phyloP scores from a whole-genome alignment of 2,888 invertebrate species.

The Drosophila merina region DNA sequence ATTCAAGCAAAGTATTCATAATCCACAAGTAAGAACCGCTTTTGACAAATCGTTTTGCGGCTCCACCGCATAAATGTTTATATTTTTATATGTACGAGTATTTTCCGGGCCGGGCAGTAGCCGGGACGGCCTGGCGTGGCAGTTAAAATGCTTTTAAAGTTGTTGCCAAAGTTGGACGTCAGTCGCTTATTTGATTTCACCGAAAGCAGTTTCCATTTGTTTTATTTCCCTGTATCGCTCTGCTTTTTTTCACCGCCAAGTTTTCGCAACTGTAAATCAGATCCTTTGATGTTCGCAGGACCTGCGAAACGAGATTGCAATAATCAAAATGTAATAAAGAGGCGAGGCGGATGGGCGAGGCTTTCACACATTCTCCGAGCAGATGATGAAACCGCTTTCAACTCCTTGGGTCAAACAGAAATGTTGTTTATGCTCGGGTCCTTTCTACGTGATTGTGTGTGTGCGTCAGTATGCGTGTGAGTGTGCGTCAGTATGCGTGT shows the following conservation, averaged over 20 bases:
- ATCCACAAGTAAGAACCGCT: slow-evolving; percentile 78
- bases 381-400: slow-evolving; percentile 32
- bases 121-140: slow-evolving; percentile 3
- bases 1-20: slow-evolving; percentile 82
- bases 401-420: slow-evolving; percentile 73
- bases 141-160: slow-evolving; percentile 53
- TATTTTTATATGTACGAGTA: slow-evolving; percentile 13
- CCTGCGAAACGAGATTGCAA: slow-evolving; percentile 62
- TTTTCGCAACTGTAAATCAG: slow-evolving; percentile 51
- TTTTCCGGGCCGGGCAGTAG: not conserved
- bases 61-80: slow-evolving; percentile 43
- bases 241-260: not conserved
- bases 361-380: slow-evolving; percentile 54
- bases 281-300: slow-evolving; percentile 41
- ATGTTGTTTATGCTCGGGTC: slow-evolving; percentile 69
- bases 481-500: not conserved
- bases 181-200: slow-evolving; percentile 45
- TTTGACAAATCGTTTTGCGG: slow-evolving; percentile 80
- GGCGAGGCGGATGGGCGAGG: slow-evolving; percentile 18
- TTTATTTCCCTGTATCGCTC: not conserved
- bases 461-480: slow-evolving; percentile 9
- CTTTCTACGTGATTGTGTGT: slow-evolving; percentile 26
- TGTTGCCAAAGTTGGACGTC: slow-evolving; percentile 24
- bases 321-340: slow-evolving; percentile 74
- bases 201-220: slow-evolving; percentile 22